These are phyloP conservation scores for Acronicta psi DNA, from an alignment of 2,888 invertebrate genomes.

Conservation along the genomic window DNA sequence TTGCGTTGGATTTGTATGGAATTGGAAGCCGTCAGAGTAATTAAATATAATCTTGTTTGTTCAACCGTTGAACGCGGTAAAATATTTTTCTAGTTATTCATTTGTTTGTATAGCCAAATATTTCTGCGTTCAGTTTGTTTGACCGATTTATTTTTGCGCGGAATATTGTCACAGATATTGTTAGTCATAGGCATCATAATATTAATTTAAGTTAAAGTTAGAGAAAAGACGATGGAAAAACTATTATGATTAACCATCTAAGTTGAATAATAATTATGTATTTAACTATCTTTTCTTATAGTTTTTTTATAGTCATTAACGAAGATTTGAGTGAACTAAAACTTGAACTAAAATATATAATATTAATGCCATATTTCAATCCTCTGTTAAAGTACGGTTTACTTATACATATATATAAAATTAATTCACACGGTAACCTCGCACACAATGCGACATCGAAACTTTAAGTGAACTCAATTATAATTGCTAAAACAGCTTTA, in stretches of 20 bases:
- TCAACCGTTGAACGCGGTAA: conserved; percentile 17
- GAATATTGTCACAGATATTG: conserved; percentile 11
- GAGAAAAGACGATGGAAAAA: conserved; percentile 2
- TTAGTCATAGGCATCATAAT: background rate
- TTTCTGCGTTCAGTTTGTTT: conserved; percentile 10
- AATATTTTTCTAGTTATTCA: conserved; percentile 36
- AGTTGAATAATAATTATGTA: too few species aligned
- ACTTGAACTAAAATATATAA: too few species aligned
- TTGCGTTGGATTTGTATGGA: conserved; percentile 12
- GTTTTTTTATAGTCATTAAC: too few species aligned
- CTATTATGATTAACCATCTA: too few species aligned
- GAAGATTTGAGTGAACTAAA: too few species aligned
- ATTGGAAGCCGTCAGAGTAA: conserved; percentile 15
- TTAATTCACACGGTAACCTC: conserved; percentile 25
- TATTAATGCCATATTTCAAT: too few species aligned
- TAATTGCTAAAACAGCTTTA: conserved; percentile 17
- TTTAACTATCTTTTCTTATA: too few species aligned
- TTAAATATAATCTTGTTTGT: conserved; percentile 41
- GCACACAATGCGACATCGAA: conserved; percentile 16
- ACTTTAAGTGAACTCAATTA: conserved; percentile 25
- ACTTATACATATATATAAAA: conserved; percentile 11
- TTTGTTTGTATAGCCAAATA: conserved; percentile 17
- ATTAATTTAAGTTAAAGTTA: background rate
- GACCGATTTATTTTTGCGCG: conserved; percentile 10
- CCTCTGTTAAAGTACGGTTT: background rate